Evolutionary conservation across 35 echinoderm and acorn worm genomes (phyloP).

Genomic region (Holothuria glaberrima): DNA sequence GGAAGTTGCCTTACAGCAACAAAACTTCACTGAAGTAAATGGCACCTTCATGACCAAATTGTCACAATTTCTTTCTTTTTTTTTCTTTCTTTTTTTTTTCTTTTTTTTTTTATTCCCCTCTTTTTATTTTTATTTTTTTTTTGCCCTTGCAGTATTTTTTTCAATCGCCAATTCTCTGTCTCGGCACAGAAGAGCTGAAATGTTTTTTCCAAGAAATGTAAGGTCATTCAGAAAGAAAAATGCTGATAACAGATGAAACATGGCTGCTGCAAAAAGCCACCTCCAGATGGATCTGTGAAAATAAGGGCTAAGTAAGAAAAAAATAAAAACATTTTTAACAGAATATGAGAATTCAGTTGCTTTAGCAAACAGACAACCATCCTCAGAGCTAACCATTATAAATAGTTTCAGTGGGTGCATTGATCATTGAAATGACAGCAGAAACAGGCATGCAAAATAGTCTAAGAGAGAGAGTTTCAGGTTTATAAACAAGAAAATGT

Average conservation of each 20-base stretch:
- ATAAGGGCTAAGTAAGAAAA: constrained; percentile 14
- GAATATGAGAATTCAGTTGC: no score
- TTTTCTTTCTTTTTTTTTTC: constrained; percentile 44
- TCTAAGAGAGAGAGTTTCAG: no score
- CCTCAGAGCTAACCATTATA: no score
- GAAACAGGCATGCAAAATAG: no score
- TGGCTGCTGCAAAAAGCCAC: constrained; percentile 4
- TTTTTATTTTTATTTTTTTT: constrained; percentile 65
- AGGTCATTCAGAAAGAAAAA: not conserved
- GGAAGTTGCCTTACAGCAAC: not conserved
- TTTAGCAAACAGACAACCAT: no score
- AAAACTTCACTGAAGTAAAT: not conserved
- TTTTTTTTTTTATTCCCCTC: constrained; percentile 32
- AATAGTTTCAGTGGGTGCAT: no score
- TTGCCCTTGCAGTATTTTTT: constrained; percentile 2
- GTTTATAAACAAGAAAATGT: no score
- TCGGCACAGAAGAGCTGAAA: not conserved
- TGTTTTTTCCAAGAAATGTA: constrained; percentile 3
- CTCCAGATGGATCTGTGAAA: constrained; percentile 22
- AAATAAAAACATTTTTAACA: not conserved
- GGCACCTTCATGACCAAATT: constrained; percentile 1
- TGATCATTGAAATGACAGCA: no score
- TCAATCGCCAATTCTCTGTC: not conserved
- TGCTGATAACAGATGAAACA: constrained; percentile 11
- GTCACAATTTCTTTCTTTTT: constrained; percentile 32